Conservation (phyloP, 1,140 invertebrate genomes). For the Pygmarrhopalites habei region DNA sequence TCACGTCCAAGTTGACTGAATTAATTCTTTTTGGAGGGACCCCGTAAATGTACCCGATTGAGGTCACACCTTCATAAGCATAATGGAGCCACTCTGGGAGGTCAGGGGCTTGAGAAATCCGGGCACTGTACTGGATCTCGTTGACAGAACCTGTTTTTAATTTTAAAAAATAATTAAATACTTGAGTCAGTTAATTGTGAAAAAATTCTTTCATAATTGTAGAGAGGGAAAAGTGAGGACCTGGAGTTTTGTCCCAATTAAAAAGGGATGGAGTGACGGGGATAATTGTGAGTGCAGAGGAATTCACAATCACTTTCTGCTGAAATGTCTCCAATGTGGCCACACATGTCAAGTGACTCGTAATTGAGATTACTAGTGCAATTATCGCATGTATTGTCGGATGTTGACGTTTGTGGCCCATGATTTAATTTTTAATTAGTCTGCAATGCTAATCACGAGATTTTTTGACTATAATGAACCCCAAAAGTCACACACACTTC, state of each 20-base stretch:
- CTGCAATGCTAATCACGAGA: too few species aligned
- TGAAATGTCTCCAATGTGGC: slow-evolving; percentile 16
- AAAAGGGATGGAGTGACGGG: slow-evolving; percentile 27
- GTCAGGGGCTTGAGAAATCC: slow-evolving; percentile 52
- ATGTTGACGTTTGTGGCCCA: too few species aligned
- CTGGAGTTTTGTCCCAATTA: slow-evolving; percentile 29
- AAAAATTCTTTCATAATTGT: background rate
- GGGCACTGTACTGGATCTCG: slow-evolving; percentile 34
- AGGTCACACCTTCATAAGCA: slow-evolving; percentile 49
- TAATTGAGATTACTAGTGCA: too few species aligned
- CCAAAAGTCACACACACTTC: too few species aligned
- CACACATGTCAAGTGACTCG: too few species aligned
- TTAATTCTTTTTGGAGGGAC: slow-evolving; percentile 27
- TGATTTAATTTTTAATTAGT: too few species aligned
- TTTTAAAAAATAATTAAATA: background rate
- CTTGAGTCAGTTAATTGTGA: background rate
- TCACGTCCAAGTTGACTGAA: slow-evolving; percentile 30
- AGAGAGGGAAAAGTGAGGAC: slow-evolving; percentile 6
- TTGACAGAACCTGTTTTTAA: slow-evolving; percentile 25
- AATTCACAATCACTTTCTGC: slow-evolving; percentile 30
- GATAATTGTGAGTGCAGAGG: slow-evolving; percentile 34
- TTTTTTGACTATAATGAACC: too few species aligned
- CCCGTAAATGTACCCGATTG: slow-evolving; percentile 35
- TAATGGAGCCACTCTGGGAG: slow-evolving; percentile 76
- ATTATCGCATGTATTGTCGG: too few species aligned